Percentiles rank a stretch among this genome's conserved stretches.
Evolutionary conservation across 2,113 vertebrate species (phyloP).

Genomic region (Nothocercus nigrocapillus): DNA sequence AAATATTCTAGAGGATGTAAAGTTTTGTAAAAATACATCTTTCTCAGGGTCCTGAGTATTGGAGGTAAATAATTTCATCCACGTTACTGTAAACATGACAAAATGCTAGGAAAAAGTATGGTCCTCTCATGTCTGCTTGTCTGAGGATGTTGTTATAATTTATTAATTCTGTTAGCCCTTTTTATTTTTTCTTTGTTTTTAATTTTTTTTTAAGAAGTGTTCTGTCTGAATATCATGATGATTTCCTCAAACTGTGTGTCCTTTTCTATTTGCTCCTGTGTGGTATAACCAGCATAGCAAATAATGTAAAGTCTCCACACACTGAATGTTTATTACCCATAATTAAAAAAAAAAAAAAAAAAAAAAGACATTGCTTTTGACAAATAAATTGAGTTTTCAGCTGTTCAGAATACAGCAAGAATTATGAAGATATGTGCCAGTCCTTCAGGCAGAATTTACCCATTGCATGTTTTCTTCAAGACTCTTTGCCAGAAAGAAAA

Average conservation of each 20-base stretch:
- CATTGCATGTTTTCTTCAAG: neutral
- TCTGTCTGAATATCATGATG: neutral
- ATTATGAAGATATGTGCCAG: neutral
- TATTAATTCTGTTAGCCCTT: neutral
- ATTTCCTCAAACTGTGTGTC: neutral
- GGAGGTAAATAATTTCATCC: neutral
- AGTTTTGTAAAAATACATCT: fast-evolving
- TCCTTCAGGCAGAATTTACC: neutral
- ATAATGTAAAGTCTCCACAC: neutral
- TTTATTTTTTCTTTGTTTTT: neutral
- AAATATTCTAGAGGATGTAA: neutral
- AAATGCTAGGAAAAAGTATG: neutral
- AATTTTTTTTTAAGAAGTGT: neutral
- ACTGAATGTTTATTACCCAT: fast-evolving
- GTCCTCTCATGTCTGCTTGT: neutral
- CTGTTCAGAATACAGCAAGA: neutral
- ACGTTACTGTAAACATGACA: neutral
- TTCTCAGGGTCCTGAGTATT: neutral
- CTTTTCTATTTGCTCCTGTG: neutral
- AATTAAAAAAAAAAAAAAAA: neutral
- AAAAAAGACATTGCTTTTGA: neutral
- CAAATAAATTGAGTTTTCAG: neutral
- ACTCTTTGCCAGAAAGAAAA: neutral
- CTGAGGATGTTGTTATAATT: neutral
- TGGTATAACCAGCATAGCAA: neutral